A percentile compares a stretch with the other conserved stretches of the same genome.
Conservation (phyloP, 1,140 invertebrate species). For the Belonocnema kinseyi region DNA sequence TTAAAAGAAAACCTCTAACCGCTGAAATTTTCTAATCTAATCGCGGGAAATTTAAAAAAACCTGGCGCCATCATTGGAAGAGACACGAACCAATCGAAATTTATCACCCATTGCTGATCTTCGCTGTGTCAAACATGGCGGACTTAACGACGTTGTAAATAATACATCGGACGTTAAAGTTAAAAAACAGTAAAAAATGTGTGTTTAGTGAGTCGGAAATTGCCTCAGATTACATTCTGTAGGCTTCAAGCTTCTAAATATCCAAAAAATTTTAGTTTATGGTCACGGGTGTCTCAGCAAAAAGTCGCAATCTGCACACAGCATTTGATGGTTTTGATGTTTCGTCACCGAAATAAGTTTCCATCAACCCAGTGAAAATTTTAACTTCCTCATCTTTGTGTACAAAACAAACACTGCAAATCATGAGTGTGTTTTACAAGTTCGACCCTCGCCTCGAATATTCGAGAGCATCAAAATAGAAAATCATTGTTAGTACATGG, state of each 20-base stretch:
- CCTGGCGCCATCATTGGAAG: neutral
- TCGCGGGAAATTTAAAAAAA: neutral
- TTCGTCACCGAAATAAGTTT: conserved; percentile 2
- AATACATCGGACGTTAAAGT: conserved; percentile 1
- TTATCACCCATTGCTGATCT: neutral
- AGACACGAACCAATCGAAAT: neutral
- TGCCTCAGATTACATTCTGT: neutral
- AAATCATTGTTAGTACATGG: conserved; percentile 23
- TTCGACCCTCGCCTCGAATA: neutral
- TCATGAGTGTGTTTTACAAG: conserved; percentile 6
- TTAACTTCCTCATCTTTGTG: neutral
- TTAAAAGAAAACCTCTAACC: neutral
- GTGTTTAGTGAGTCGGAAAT: neutral
- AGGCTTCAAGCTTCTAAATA: neutral
- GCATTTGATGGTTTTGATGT: conserved; percentile 10
- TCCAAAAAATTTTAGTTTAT: neutral
- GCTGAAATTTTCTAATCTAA: conserved; percentile 42
- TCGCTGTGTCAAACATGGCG: neutral
- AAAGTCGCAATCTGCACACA: neutral
- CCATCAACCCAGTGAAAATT: neutral
- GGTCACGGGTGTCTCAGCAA: neutral
- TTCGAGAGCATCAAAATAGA: neutral
- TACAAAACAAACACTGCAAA: neutral
- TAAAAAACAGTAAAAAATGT: conserved; percentile 12
- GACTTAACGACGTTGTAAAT: conserved; percentile 14